Evolutionary conservation across 2,113 vertebrate species (phyloP), one percentile per base, ranked within the genome.

Genomic region (Dromas ardeola): DNA sequence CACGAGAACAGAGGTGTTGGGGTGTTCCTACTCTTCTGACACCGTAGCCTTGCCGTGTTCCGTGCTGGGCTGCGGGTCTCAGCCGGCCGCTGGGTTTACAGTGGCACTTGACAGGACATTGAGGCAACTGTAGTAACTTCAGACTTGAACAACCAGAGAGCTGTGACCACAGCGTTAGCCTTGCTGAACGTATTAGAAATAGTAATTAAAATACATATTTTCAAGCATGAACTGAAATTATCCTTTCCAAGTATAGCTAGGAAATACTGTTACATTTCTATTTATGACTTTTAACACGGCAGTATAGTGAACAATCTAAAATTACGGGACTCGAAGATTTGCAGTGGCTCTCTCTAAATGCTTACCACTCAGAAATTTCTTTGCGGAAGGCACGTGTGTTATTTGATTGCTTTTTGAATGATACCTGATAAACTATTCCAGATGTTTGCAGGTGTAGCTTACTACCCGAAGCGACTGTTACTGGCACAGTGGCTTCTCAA

Each of bases 371-470:
- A 6, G 23, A 71, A 63, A 7, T 9, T 30, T 63, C 80, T 38
- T 56, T 69, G 74, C 43, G 21, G 81, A 43, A 91, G 77, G 70
- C 84, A n/a, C 18, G 2, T 5, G 63, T 1, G 0, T 65, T 58
- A 47, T 36, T 49, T 14, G 58, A 81, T 10, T 66, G 81, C 65
- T 76, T 58, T 84, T 5, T 36, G 70, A 42, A 50, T 61, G 96
- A 81, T 72, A 89, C 65, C 29, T 38, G 86, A 86, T 87, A 43
- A 86, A 73, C 84, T 55, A 40, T 97, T 97, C 69, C 96, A 98
- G 94, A 88, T 98, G 96, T 93, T 95, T 86, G 80, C 96, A 98
- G 97, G 95, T 97, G 59, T 97, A 95, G 77, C 69, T 98, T 98
- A 89, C 95, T 82, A 25, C 86, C 93, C 81, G 16, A 4, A 61